Evolutionary conservation across 2,113 vertebrate species (phyloP).

Genomic region (Prolemur simus): DNA sequence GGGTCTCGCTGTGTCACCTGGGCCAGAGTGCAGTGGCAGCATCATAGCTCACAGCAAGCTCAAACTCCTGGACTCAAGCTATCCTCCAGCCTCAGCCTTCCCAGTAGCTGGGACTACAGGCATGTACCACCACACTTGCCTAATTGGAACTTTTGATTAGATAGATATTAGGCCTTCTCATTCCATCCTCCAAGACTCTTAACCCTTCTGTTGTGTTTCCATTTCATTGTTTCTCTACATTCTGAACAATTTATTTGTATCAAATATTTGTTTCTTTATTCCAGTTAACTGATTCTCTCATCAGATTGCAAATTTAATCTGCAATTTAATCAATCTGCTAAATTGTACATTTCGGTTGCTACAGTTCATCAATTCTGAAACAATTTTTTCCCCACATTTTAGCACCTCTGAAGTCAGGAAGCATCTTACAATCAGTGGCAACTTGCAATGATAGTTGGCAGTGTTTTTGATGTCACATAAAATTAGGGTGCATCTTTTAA

Average conservation of each 20-base stretch:
- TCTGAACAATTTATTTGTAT: not conserved
- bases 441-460: not conserved
- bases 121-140: too few relatives aligned
- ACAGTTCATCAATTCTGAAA: not conserved
- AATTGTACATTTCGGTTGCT: slow-evolving; percentile 24
- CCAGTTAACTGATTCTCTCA: slow-evolving; percentile 17
- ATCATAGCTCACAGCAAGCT: too few relatives aligned
- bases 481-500: not conserved
- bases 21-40: too few relatives aligned
- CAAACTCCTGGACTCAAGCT: too few relatives aligned
- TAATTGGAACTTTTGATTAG: not conserved
- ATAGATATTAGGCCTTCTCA: not conserved
- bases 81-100: too few relatives aligned
- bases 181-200: not conserved
- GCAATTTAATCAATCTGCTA: slow-evolving; percentile 15
- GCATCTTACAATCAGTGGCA: not conserved
- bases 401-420: not conserved
- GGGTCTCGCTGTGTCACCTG: too few relatives aligned
- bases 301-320: slow-evolving; percentile 18
- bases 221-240: not conserved
- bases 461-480: not conserved
- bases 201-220: not conserved
- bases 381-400: not conserved
- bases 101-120: too few relatives aligned
- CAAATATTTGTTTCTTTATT: slow-evolving; percentile 38